Evolutionary conservation across 2,797 vertebrate species (phyloP).

Genomic region (Phataginus tetradactyla): DNA sequence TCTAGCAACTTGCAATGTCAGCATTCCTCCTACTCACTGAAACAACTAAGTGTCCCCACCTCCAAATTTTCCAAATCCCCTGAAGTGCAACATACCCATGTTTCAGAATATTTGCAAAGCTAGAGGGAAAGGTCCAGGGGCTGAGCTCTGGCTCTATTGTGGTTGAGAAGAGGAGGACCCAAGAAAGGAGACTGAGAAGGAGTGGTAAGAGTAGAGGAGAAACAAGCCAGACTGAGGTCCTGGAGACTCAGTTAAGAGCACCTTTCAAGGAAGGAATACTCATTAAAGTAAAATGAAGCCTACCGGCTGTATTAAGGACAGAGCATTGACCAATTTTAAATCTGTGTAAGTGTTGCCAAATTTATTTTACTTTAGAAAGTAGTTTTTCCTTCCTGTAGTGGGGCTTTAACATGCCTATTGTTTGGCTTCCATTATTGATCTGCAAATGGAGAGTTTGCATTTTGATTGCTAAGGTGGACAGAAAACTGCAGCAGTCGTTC

Average conservation of each 20-base stretch:
- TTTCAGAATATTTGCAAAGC: not conserved
- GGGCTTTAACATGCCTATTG: not conserved
- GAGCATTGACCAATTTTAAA: not conserved
- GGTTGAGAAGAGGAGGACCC: not conserved
- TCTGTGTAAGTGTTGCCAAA: not conserved
- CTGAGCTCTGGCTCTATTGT: not conserved
- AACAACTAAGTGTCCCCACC: not conserved
- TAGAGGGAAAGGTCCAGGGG: not conserved
- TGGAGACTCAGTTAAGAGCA: not conserved
- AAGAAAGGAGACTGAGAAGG: not conserved
- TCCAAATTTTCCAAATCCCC: not conserved
- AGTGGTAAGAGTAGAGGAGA: not conserved
- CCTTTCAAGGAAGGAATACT: not conserved
- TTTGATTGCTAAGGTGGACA: not conserved
- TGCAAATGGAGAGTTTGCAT: not conserved
- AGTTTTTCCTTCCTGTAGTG: not conserved
- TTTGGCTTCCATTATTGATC: not conserved
- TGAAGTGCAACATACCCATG: not conserved
- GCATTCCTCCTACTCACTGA: not conserved
- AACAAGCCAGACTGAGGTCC: not conserved
- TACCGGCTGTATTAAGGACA: not conserved
- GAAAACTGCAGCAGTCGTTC: not conserved
- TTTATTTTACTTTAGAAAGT: constrained; percentile 1
- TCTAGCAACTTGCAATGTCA: not conserved
- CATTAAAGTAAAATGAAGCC: not conserved